These are phyloP conservation scores for Catocala nupta DNA, from an alignment of 2,888 invertebrate species.

Conservation along the genomic window DNA sequence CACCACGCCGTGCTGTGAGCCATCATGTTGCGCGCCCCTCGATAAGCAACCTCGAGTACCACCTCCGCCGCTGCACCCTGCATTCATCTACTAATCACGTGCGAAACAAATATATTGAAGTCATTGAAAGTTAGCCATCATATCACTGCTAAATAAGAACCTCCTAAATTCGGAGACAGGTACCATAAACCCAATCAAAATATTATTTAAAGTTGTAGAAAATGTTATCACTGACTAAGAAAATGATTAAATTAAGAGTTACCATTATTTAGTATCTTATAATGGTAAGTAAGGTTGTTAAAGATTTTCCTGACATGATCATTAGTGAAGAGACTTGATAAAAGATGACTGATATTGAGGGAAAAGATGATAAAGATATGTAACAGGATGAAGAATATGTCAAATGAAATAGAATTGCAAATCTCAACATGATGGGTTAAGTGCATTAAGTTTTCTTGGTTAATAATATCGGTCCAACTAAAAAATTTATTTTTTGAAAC, in stretches of 20 bases:
- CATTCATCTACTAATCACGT: constrained; percentile 77
- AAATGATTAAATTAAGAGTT: not conserved
- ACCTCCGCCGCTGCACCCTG: constrained; percentile 79
- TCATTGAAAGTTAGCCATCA: constrained; percentile 30
- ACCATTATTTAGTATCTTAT: not conserved
- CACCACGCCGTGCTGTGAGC: constrained; percentile 77
- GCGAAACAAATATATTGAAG: constrained; percentile 39
- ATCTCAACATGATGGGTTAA: too few relatives aligned
- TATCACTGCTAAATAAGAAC: constrained; percentile 11
- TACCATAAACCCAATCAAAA: not conserved
- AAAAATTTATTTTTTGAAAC: too few relatives aligned
- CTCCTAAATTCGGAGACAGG: not conserved
- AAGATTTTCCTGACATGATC: constrained; percentile 1
- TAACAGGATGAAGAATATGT: not conserved
- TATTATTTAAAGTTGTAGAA: constrained; percentile 3
- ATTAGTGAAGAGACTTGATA: constrained; percentile 10
- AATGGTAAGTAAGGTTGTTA: not conserved
- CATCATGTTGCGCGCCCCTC: constrained; percentile 77
- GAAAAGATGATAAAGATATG: constrained; percentile 3
- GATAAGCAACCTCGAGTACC: constrained; percentile 80
- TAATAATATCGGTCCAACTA: not conserved
- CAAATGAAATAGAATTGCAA: not conserved
- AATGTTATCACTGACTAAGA: constrained; percentile 1
- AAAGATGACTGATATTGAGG: constrained; percentile 16
- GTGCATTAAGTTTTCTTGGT: too few relatives aligned